phyloP scores from a whole-genome alignment of 1,140 invertebrate species.

The Brachionus plicatilis region DNA sequence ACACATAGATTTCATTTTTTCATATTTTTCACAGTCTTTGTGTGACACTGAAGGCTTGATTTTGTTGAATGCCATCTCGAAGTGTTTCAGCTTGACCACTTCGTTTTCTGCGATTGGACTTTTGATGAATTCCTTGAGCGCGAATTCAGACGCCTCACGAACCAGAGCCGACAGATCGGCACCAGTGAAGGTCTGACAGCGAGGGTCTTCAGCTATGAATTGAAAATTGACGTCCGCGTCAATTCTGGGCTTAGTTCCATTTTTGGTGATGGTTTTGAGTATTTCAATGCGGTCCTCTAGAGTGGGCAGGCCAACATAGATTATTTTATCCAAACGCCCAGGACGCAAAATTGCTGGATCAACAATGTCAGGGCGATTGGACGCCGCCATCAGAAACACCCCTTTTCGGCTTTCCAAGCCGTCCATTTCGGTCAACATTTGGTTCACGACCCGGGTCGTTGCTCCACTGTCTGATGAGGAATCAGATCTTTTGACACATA shows the following conservation, averaged over 20 bases:
- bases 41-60: slow-evolving; percentile 72
- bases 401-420: slow-evolving; percentile 78
- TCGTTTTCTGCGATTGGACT: slow-evolving; percentile 41
- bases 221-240: slow-evolving; percentile 71
- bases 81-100: slow-evolving; percentile 59
- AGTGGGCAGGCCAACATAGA: slow-evolving; percentile 85
- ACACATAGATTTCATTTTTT: slow-evolving; percentile 37
- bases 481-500: slow-evolving; percentile 81
- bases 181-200: slow-evolving; percentile 76
- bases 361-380: slow-evolving; percentile 91
- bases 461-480: slow-evolving; percentile 42
- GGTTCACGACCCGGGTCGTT: slow-evolving; percentile 76
- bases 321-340: slow-evolving; percentile 82
- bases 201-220: slow-evolving; percentile 61
- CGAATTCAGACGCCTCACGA: slow-evolving; percentile 71
- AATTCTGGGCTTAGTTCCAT: slow-evolving; percentile 71
- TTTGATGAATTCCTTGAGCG: slow-evolving; percentile 63
- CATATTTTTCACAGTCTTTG: slow-evolving; percentile 54
- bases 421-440: slow-evolving; percentile 97
- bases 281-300: slow-evolving; percentile 77
- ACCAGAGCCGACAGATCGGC: slow-evolving; percentile 83
- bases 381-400: slow-evolving; percentile 90
- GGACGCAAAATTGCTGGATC: slow-evolving; percentile 91
- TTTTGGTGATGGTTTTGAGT: slow-evolving; percentile 62
- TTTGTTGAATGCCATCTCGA: slow-evolving; percentile 65